These are phyloP conservation scores for Stomatorhinus ivindoensis DNA, from an alignment of 2,113 vertebrate species.

Conservation along the genomic window DNA sequence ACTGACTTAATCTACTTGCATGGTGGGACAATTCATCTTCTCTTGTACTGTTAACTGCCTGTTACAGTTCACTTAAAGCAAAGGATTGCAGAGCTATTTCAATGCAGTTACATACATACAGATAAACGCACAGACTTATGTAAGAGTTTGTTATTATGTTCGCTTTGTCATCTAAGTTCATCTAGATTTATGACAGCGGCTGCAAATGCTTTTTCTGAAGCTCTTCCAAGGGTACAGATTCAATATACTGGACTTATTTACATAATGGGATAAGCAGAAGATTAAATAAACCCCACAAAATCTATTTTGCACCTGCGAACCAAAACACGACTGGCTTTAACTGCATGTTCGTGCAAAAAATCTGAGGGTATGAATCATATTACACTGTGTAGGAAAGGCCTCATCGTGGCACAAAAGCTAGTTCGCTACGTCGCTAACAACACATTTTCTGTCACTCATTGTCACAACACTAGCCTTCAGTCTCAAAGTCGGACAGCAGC, in stretches of 20 bases:
- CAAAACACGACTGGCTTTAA: neutral
- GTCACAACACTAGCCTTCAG: no score
- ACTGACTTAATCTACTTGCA: constrained; percentile 1
- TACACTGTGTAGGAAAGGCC: neutral
- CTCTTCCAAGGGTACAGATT: neutral
- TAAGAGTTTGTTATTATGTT: neutral
- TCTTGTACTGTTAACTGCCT: neutral
- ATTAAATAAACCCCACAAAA: constrained; percentile 12
- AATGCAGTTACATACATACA: neutral
- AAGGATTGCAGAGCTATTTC: neutral
- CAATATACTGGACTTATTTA: constrained; percentile 1
- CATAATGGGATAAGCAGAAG: constrained; percentile 2
- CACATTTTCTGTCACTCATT: no score
- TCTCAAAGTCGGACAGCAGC: no score
- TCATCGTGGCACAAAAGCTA: neutral
- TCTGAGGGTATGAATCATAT: neutral
- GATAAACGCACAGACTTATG: neutral
- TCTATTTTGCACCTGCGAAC: neutral
- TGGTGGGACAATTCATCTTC: neutral
- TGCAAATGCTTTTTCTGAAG: neutral
- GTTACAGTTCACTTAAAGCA: neutral
- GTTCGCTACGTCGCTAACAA: no score
- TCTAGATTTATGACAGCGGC: neutral
- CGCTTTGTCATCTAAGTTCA: neutral
- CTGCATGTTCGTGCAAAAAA: neutral